Evolutionary conservation across 2,797 vertebrate genomes (phyloP).

Genomic region (Alauda arvensis): DNA sequence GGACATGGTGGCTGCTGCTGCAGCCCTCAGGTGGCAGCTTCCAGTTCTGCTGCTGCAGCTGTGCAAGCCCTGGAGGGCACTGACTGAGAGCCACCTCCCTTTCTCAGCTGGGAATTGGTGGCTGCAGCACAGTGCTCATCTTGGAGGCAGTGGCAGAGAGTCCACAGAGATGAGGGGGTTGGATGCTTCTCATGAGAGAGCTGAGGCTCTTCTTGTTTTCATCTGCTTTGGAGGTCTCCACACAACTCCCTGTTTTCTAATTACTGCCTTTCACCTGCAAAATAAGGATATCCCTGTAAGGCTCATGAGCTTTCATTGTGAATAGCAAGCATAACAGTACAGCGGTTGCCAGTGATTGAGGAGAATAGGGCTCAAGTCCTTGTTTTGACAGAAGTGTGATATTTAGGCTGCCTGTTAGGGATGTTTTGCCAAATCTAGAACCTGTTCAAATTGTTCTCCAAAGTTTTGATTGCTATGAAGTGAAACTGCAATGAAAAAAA

Average conservation of each 20-base stretch:
- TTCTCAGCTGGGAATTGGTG: not conserved
- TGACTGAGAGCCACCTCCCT: rapidly evolving
- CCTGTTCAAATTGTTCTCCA: not conserved
- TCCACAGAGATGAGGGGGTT: rapidly evolving
- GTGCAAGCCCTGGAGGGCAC: not conserved
- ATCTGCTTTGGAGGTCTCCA: not conserved
- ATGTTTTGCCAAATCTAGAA: not conserved
- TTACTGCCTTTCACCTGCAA: not conserved
- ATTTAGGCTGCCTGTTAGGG: not conserved
- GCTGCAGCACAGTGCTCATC: not conserved
- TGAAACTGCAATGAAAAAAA: not conserved
- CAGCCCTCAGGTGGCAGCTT: not conserved
- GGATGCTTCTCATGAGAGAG: not conserved
- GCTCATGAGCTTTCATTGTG: not conserved
- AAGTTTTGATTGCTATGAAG: not conserved
- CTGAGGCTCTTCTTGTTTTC: not conserved
- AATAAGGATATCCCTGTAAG: not conserved
- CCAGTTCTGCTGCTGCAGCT: not conserved
- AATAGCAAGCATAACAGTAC: not conserved
- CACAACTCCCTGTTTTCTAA: not conserved
- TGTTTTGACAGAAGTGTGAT: not conserved
- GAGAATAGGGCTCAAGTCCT: not conserved
- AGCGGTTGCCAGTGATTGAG: not conserved
- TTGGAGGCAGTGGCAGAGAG: not conserved
- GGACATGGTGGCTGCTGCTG: not conserved